Conservation (phyloP, 2,888 invertebrate species). For the Tethea ocularis region DNA sequence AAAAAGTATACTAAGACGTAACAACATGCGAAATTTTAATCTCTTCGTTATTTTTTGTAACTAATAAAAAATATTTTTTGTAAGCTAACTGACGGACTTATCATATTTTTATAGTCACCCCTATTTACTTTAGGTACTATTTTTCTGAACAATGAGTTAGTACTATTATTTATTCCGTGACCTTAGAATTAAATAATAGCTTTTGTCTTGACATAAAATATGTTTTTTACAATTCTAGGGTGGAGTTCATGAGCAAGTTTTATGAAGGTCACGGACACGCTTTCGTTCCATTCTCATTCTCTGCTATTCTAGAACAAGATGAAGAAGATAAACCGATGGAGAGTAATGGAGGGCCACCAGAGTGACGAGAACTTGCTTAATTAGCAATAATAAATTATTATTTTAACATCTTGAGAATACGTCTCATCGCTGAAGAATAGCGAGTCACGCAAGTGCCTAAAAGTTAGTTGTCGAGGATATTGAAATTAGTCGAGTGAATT, state of each 20-base stretch:
- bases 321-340: slow-evolving; percentile 60
- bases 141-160: too few relatives aligned
- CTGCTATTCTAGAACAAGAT: slow-evolving; percentile 82
- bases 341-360: slow-evolving; percentile 56
- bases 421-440: background rate
- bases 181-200: background rate
- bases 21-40: too few relatives aligned
- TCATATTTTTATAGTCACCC: too few relatives aligned
- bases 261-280: slow-evolving; percentile 90
- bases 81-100: too few relatives aligned
- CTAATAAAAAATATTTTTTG: too few relatives aligned
- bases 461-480: background rate
- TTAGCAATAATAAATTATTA: slow-evolving; percentile 1
- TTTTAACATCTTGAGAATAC: background rate
- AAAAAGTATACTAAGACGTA: too few relatives aligned
- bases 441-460: background rate
- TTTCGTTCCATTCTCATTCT: slow-evolving; percentile 90
- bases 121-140: too few relatives aligned
- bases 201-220: background rate
- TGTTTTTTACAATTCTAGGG: slow-evolving; percentile 85
- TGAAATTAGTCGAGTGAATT: background rate
- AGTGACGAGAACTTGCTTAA: slow-evolving; percentile 49
- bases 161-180: background rate
- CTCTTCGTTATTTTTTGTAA: too few relatives aligned
- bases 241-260: slow-evolving; percentile 98